Conservation (phyloP, 2,888 invertebrate genomes). For the Pinctada fucata region DNA sequence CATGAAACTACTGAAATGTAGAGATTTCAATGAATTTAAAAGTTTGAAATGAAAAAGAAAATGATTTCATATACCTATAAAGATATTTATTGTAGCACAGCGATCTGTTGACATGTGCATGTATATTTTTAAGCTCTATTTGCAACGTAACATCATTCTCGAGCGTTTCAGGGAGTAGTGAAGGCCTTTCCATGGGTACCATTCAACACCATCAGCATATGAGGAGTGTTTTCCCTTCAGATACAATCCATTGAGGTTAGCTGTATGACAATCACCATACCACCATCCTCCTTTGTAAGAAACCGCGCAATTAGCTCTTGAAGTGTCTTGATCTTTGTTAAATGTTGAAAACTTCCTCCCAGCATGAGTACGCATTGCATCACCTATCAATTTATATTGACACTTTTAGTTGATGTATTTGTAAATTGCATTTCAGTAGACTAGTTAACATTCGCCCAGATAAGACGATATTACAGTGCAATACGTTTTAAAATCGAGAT, state of each 20-base stretch:
- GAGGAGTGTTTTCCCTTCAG: slow-evolving; percentile 59
- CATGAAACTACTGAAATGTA: no score
- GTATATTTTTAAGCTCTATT: no score
- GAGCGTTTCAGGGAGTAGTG: slow-evolving; percentile 67
- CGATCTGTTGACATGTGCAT: no score
- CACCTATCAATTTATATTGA: no score
- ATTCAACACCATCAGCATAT: slow-evolving; percentile 70
- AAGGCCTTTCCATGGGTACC: slow-evolving; percentile 69
- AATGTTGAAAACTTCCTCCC: neutral
- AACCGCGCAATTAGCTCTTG: slow-evolving; percentile 40
- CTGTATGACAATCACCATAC: slow-evolving; percentile 60
- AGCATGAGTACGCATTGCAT: neutral
- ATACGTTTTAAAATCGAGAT: no score
- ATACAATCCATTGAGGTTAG: slow-evolving; percentile 70
- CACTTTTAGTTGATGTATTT: neutral
- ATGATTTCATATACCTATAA: no score
- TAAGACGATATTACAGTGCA: no score
- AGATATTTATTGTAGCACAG: no score
- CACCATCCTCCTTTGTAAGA: slow-evolving; percentile 62
- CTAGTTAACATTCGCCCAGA: no score
- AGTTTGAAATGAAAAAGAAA: no score
- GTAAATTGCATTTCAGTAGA: neutral
- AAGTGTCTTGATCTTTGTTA: no score
- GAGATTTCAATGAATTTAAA: no score
- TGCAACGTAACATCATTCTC: slow-evolving; percentile 60